Base-by-base conservation (phyloP, 1,140 invertebrate species). In the Drosophila santomea region DNA sequence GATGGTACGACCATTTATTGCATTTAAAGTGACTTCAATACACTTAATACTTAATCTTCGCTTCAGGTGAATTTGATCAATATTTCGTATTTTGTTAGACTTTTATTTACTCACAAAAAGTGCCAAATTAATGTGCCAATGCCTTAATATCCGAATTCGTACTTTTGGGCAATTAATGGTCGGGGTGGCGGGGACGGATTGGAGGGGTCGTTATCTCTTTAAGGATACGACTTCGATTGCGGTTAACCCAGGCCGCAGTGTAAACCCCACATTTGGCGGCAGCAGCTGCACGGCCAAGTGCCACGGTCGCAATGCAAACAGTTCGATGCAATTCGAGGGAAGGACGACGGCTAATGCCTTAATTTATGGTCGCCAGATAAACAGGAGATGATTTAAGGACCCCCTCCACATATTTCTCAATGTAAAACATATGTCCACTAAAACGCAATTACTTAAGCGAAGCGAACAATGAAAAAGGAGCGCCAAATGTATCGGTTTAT, bases 281-380 rank as follows among this genome's bases (percentile, higher is more conserved):
- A 88, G 84, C 83, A 88, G 79, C 83, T 88, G 83, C 75, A 89
- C 44, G 76, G 72, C 80, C 84, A 83, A 79, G 72, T 77, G 79
- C 67, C 78, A 89, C 76, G 83, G 83, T 88, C 80, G 68, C 69
- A 83, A 89, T 80, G 83, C 83, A 88, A 88, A 88, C 80, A 86
- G 83, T 86, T 86, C 83, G 63, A 86, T 86, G 80, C 71, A 55
- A 68, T 63, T 69, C 41, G 71, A 52, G 12, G 63, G 58, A 85
- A 62, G 83, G 78, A 72, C 69, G 62, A 50, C 64, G 61, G 56
- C 76, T 88, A 88, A 88, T 89, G 76, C 83, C 72, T 89, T 88
- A 80, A 88, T 88, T 88, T 88, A 88, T 88, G 84, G 83, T 89
- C 60, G 68, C 84, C 80, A 89, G 84, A 88, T 89, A 88, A 88